Evolutionary conservation across 1,140 invertebrate species (phyloP).

Genomic region (Subanguina moxae): DNA sequence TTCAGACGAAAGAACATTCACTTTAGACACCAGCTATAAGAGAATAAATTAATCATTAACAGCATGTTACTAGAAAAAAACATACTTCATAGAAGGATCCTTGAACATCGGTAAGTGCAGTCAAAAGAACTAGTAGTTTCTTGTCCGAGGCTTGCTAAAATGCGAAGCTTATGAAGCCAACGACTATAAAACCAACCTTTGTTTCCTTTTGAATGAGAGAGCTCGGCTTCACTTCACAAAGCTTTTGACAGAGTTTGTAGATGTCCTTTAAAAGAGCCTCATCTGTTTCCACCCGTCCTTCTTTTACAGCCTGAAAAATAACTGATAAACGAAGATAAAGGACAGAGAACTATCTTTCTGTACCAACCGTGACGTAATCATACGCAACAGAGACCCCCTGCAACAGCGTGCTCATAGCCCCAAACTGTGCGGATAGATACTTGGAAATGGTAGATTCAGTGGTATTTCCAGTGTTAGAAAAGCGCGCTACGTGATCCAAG

Average conservation of each 20-base stretch:
- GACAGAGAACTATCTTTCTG: not conserved
- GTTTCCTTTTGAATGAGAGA: conserved; percentile 1
- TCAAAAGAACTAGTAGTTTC: conserved; percentile 39
- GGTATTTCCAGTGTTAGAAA: conserved; percentile 23
- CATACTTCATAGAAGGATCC: conserved; percentile 11
- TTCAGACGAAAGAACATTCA: conserved; percentile 14
- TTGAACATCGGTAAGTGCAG: conserved; percentile 29
- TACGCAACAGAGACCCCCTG: conserved; percentile 34
- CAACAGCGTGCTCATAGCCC: conserved; percentile 30
- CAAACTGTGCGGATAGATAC: conserved; percentile 36
- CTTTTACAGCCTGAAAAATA: conserved; percentile 31
- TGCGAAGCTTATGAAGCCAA: not conserved
- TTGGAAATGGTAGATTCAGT: conserved; percentile 38
- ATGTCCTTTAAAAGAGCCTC: conserved; percentile 28
- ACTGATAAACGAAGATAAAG: not conserved
- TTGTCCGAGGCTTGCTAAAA: conserved; percentile 33
- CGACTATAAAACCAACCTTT: conserved; percentile 13
- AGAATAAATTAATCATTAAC: not conserved
- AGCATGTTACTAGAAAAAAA: not conserved
- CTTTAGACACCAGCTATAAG: conserved; percentile 17
- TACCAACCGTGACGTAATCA: conserved; percentile 34
- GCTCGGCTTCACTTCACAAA: conserved; percentile 14
- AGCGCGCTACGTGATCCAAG: conserved; percentile 42
- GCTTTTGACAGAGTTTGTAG: conserved; percentile 38
- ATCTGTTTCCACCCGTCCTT: conserved; percentile 28